These are phyloP conservation scores for Spicauda simplicius DNA, from an alignment of 2,888 invertebrate species.

Conservation along the genomic window DNA sequence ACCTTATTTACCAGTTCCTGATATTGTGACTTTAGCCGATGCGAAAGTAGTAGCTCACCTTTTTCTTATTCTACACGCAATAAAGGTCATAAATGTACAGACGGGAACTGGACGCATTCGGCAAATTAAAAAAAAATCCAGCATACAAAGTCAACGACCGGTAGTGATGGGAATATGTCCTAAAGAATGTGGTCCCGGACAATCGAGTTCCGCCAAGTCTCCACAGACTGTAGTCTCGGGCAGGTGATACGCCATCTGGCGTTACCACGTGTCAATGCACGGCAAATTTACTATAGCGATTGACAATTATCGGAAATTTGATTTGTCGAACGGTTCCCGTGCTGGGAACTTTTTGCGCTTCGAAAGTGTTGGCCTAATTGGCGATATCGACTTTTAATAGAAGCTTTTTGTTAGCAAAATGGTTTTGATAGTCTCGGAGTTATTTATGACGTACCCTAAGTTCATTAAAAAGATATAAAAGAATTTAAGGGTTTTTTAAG, in stretches of 20 bases:
- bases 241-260: conserved; percentile 78
- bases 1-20: conserved; percentile 22
- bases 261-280: conserved; percentile 68
- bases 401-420: conserved; percentile 41
- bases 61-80: conserved; percentile 22
- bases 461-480: conserved; percentile 26
- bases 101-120: conserved; percentile 26
- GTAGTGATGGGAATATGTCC: conserved; percentile 50
- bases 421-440: conserved; percentile 30
- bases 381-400: conserved; percentile 52
- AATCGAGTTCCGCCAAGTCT: conserved; percentile 62
- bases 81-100: conserved; percentile 28
- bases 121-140: conserved; percentile 48
- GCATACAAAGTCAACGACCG: conserved; percentile 65
- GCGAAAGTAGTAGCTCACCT: conserved; percentile 9
- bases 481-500: neutral
- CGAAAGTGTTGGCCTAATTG: conserved; percentile 42
- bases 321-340: conserved; percentile 52
- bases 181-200: conserved; percentile 70
- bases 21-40: conserved; percentile 16
- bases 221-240: conserved; percentile 46
- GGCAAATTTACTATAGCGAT: conserved; percentile 55
- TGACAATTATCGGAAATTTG: conserved; percentile 62
- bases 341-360: conserved; percentile 45
- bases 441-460: conserved; percentile 19